Conservation (phyloP, 2,888 invertebrate species). For the Drosophila barbarae region DNA sequence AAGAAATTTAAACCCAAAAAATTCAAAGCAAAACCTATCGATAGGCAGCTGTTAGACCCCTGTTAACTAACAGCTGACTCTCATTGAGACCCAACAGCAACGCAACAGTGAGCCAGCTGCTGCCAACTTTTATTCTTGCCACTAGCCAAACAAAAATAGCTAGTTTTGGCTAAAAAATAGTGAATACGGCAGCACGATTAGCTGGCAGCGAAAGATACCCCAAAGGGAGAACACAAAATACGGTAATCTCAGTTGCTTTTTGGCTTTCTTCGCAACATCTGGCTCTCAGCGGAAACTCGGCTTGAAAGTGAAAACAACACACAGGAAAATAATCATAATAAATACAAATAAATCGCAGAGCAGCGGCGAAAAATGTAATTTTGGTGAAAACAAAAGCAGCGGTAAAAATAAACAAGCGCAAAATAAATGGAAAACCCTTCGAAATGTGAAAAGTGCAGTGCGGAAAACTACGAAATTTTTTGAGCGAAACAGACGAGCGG, state of each 20-base stretch:
- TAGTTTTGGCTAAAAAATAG: too few species aligned
- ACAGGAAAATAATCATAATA: slow-evolving; percentile 9
- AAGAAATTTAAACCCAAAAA: neutral
- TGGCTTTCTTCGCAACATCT: slow-evolving; percentile 18
- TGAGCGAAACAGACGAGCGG: slow-evolving; percentile 38
- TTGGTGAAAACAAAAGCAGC: slow-evolving; percentile 12
- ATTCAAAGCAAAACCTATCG: neutral
- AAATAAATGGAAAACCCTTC: slow-evolving; percentile 8
- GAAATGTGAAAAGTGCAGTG: slow-evolving; percentile 36
- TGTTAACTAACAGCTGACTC: neutral
- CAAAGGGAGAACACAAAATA: neutral
- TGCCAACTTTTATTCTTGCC: neutral
- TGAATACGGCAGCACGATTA: neutral
- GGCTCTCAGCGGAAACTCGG: slow-evolving; percentile 37
- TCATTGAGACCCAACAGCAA: neutral
- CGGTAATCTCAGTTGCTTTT: neutral
- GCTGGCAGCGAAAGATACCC: neutral
- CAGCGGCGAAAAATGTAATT: slow-evolving; percentile 16
- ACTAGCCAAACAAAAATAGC: too few species aligned
- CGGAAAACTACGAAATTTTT: slow-evolving; percentile 12
- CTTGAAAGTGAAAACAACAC: slow-evolving; percentile 52
- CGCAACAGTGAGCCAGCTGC: slow-evolving; percentile 46
- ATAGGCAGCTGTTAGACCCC: neutral
- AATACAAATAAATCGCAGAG: slow-evolving; percentile 10
- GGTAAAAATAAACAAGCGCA: slow-evolving; percentile 36